Evolutionary conservation across 2,888 invertebrate species (phyloP).

Genomic region (Athetis lepigone): DNA sequence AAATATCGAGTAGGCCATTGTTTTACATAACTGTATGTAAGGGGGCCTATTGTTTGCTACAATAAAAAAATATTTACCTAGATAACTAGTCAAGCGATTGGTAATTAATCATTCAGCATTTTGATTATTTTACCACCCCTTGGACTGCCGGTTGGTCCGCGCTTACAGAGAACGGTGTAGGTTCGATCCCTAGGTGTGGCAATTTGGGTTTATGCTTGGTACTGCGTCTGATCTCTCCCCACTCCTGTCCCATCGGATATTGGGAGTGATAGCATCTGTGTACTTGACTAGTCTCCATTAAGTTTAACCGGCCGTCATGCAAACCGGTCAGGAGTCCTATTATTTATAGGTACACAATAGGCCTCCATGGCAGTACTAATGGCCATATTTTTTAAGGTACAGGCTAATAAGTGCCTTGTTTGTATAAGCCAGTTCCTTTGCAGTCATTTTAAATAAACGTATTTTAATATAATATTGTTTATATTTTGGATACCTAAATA

Average conservation of each 20-base stretch:
- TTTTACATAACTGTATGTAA: slow-evolving; percentile 1
- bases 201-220: not conserved
- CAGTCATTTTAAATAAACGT: slow-evolving; percentile 82
- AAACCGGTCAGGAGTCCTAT: not conserved
- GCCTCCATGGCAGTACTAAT: slow-evolving; percentile 29
- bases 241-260: no score
- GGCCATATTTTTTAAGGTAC: slow-evolving; percentile 69
- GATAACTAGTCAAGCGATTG: no score
- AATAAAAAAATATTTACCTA: not conserved
- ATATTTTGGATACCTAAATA: slow-evolving; percentile 36
- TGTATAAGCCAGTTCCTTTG: slow-evolving; percentile 79
- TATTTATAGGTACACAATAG: slow-evolving; percentile 11
- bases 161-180: no score
- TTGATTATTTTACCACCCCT: no score
- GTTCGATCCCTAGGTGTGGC: no score
- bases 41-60: slow-evolving; percentile 24
- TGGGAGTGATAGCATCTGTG: no score
- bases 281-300: no score
- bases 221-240: no score
- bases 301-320: no score
- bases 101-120: no score
- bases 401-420: slow-evolving; percentile 77
- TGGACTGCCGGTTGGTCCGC: no score
- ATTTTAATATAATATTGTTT: slow-evolving; percentile 74
- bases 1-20: slow-evolving; percentile 18